Base-by-base conservation (phyloP, 1,140 invertebrate genomes). In the Patella vulgata region DNA sequence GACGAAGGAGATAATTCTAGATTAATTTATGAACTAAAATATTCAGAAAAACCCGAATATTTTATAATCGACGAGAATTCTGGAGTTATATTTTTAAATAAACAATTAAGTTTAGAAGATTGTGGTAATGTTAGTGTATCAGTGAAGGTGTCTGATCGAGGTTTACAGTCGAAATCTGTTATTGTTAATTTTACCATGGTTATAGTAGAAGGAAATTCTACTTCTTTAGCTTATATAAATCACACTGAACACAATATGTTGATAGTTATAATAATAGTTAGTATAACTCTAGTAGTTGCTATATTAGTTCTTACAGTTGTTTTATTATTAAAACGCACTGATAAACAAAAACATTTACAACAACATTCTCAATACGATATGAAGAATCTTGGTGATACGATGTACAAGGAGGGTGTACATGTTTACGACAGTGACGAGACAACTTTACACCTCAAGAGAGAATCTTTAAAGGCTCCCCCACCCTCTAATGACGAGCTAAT, bases 201-300 rank as follows among this genome's bases (percentile, higher is more conserved):
- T 3, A 56, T 68, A 25, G 28, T 47, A n/a, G 53, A 57, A 0
- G 66, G 61, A 12, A 63, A 68, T 52, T 39, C 17, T 3, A 63
- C 60, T 1, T 28, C 47, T 8, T 46, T 55, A 23, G 44, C 36
- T n/a, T 42, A 30, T 28, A 50, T 17, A n/a, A 19, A 46, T 12
- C 33, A 36, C n/a, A 50, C 53, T 21, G 46, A 63, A 12, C 47
- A 62, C 44, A 59, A 67, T 33, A 54, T 67, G 31, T 62, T 67
- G 47, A 58, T 67, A 31, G 65, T 62, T 14, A 59, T 59, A 12
- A 43, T 62, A 12, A 59, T 67, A 19, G 56, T 67, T 9, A 56
- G 59, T 31, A 36, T 59, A 30, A 67, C 65, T 14, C 25, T 67
- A 21, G 25, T 62, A 19, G 59, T 61, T 33, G 59, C 65, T 31